Evolutionary conservation across 2,113 vertebrate genomes (phyloP).

Genomic region (Gallinago paraguaiae): DNA sequence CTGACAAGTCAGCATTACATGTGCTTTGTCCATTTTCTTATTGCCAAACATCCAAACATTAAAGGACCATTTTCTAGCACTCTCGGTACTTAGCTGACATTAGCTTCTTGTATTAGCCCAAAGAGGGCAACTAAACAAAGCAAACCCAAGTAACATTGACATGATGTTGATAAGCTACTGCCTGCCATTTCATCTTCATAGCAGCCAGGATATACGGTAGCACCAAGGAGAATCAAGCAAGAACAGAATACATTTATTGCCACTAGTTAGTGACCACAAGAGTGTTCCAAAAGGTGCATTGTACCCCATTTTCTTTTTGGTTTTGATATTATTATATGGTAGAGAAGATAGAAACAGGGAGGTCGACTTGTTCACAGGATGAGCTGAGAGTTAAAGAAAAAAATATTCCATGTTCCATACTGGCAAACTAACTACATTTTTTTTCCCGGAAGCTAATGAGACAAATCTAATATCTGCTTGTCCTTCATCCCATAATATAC

Average conservation of each 20-base stretch:
- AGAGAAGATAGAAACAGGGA: not conserved
- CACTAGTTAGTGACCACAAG: not conserved
- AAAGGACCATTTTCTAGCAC: not conserved
- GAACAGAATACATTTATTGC: not conserved
- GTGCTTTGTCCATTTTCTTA: not conserved
- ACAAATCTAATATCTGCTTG: conserved; percentile 41
- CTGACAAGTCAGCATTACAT: not conserved
- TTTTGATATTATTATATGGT: not conserved
- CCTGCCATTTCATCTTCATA: not conserved
- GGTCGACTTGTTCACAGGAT: not conserved
- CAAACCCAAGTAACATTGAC: not conserved
- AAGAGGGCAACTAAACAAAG: not conserved
- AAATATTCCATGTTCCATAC: not conserved
- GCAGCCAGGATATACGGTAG: not conserved
- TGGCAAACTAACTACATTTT: not conserved
- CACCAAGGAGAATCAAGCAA: not conserved
- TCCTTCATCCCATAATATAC: conserved; percentile 38
- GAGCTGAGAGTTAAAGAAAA: not conserved
- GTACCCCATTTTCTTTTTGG: not conserved
- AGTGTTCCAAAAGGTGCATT: not conserved
- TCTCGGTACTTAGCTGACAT: not conserved
- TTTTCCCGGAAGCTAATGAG: conserved; percentile 1
- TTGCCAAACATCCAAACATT: not conserved
- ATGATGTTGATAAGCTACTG: not conserved
- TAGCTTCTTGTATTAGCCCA: not conserved